Evolutionary conservation across 2,113 vertebrate genomes (phyloP).

Genomic region (Vidua macroura): DNA sequence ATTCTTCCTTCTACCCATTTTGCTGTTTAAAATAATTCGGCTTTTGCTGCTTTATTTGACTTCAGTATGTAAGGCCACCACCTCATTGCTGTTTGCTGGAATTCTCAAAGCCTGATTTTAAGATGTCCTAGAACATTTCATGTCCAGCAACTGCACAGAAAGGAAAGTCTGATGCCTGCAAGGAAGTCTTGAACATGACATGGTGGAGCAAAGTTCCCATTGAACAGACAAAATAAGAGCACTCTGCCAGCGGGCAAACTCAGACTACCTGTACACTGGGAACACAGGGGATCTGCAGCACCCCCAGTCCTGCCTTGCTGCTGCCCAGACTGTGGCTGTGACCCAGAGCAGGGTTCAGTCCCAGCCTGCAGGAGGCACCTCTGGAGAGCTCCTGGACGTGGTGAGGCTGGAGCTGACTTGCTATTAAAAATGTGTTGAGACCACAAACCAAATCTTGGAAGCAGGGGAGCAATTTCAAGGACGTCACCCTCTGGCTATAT

Average conservation of each 20-base stretch:
- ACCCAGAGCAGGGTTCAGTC: background rate
- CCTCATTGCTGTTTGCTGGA: background rate
- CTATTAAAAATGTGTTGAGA: background rate
- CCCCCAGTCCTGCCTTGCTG: background rate
- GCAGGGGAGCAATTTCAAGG: background rate
- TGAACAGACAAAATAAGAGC: background rate
- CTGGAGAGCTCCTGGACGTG: background rate
- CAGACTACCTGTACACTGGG: accelerated
- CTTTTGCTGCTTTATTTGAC: background rate
- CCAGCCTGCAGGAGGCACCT: background rate
- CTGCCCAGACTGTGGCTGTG: background rate
- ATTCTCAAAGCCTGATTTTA: background rate
- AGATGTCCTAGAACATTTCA: background rate
- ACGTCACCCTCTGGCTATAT: background rate
- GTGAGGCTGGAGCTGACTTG: background rate
- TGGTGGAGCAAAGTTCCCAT: background rate
- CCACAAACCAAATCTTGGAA: background rate
- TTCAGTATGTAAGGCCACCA: background rate
- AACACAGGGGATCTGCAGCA: background rate
- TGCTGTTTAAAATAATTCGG: background rate
- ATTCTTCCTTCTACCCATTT: background rate
- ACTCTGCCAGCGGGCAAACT: accelerated
- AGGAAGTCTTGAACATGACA: background rate
- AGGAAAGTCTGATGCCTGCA: background rate
- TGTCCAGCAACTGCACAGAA: background rate